phyloP scores from a whole-genome alignment of 1,140 invertebrate genomes.

The Zaprionus capensis region DNA sequence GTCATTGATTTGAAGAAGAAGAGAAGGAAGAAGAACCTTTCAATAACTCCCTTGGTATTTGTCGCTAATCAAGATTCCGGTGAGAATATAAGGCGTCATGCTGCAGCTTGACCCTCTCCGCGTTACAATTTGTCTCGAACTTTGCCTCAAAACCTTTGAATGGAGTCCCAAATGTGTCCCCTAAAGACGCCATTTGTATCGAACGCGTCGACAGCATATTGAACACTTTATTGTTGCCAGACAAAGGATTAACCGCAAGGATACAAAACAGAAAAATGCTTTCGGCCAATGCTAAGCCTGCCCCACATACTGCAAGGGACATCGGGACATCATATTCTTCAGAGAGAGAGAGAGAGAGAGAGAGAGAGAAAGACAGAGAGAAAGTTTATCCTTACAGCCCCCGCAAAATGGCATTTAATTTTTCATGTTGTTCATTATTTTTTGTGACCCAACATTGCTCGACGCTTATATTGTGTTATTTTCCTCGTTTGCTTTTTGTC shows the following conservation, averaged over 20 bases:
- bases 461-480: slow-evolving; percentile 9
- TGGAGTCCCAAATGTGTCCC: slow-evolving; percentile 37
- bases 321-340: slow-evolving; percentile 20
- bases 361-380: background rate
- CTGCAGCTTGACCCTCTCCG: slow-evolving; percentile 20
- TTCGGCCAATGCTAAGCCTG: background rate
- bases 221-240: slow-evolving; percentile 31
- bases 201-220: slow-evolving; percentile 31
- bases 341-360: background rate
- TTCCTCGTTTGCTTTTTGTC: slow-evolving; percentile 25
- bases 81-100: slow-evolving; percentile 13
- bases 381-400: slow-evolving; percentile 5
- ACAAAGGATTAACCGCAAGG: slow-evolving; percentile 37
- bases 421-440: slow-evolving; percentile 53
- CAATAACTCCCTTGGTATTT: slow-evolving; percentile 1
- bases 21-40: no score
- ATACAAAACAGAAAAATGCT: slow-evolving; percentile 21
- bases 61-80: slow-evolving; percentile 38
- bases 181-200: slow-evolving; percentile 35
- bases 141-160: slow-evolving; percentile 42
- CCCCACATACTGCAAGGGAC: slow-evolving; percentile 2
- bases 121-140: slow-evolving; percentile 15
- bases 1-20: background rate
- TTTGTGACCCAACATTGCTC: slow-evolving; percentile 16
- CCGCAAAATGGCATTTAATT: slow-evolving; percentile 70